phyloP scores from a whole-genome alignment of 1,140 invertebrate genomes.

The Campoletis sonorensis region DNA sequence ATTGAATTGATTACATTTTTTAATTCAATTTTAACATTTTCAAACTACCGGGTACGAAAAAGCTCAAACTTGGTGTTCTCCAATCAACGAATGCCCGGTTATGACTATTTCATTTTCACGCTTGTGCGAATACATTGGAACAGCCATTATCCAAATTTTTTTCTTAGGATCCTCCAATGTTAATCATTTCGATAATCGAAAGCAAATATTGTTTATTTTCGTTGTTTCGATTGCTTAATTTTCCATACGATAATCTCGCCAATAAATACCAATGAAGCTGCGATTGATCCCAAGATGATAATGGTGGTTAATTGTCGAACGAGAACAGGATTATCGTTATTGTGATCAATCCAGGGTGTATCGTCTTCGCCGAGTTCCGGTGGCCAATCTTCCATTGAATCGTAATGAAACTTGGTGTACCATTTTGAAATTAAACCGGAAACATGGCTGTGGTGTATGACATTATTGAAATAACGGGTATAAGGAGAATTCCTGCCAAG shows the following conservation, averaged over 20 bases:
- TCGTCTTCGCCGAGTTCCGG: not conserved
- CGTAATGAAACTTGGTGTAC: not conserved
- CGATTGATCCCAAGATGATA: not conserved
- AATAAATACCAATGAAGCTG: not conserved
- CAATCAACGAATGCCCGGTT: too few relatives aligned
- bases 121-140: too few relatives aligned
- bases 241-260: slow-evolving; percentile 3
- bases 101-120: too few relatives aligned
- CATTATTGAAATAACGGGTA: slow-evolving; percentile 8
- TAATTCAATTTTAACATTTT: too few relatives aligned
- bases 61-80: too few relatives aligned
- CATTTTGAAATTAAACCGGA: slow-evolving; percentile 7
- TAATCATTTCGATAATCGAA: too few relatives aligned
- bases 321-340: not conserved
- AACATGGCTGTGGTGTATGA: not conserved
- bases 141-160: too few relatives aligned
- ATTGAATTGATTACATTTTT: too few relatives aligned
- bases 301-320: not conserved
- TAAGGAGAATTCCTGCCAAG: slow-evolving; percentile 39
- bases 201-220: not conserved
- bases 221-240: not conserved
- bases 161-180: too few relatives aligned
- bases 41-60: too few relatives aligned
- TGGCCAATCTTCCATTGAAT: not conserved
- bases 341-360: not conserved